Percentiles rank a stretch among this genome's conserved stretches.
Evolutionary conservation across 2,113 vertebrate species (phyloP).

Genomic region (Peromyscus leucopus): DNA sequence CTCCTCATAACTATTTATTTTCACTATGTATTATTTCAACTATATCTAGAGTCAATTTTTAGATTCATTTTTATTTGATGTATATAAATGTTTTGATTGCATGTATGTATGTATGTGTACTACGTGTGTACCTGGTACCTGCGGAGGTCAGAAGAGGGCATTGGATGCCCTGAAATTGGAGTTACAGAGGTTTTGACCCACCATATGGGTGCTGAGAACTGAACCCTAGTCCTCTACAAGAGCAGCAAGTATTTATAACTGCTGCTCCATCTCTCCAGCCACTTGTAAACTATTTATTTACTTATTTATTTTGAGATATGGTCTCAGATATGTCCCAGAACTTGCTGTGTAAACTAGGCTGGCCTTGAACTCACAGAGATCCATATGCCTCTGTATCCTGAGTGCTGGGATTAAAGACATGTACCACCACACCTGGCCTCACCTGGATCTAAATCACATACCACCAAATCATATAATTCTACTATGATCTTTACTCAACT

Average conservation of each 20-base stretch:
- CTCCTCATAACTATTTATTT: constrained; percentile 5
- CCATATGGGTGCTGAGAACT: background rate
- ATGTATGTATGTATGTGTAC: background rate
- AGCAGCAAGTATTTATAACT: background rate
- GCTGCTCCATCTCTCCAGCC: background rate
- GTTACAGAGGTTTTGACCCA: background rate
- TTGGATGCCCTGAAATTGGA: background rate
- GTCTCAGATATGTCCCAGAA: background rate
- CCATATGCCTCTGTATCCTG: background rate
- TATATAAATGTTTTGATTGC: background rate
- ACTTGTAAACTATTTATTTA: background rate
- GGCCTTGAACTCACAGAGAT: background rate
- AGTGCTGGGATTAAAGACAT: background rate
- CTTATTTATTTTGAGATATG: background rate
- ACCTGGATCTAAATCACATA: constrained; percentile 25
- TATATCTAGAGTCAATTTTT: background rate
- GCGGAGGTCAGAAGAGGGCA: background rate
- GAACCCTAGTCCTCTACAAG: background rate
- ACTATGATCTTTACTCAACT: background rate
- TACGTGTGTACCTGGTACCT: background rate
- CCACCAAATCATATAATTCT: constrained; percentile 20
- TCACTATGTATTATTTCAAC: constrained; percentile 18
- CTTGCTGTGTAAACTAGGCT: background rate
- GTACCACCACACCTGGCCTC: background rate
- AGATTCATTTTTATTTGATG: background rate